Conservation (phyloP, 2,113 vertebrate species). For the Bubalus kerabau region DNA sequence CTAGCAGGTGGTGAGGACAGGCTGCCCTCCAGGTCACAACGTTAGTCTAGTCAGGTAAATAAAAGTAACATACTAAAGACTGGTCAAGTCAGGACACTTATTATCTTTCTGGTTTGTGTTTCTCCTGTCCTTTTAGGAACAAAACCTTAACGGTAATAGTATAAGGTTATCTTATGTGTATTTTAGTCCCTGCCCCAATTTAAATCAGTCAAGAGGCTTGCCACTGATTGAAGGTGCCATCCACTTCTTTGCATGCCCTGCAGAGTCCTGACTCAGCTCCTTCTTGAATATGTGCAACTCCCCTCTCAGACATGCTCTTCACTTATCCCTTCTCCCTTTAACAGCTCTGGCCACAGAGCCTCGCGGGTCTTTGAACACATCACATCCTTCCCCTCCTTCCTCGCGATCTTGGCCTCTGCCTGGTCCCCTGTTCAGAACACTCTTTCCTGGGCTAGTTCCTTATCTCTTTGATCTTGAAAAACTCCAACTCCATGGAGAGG, state of each 20-base stretch:
- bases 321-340: background rate
- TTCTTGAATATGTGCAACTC: accelerated
- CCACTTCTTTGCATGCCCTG: too few relatives aligned
- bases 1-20: constrained; percentile 1
- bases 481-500: background rate
- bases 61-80: background rate
- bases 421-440: background rate
- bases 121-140: background rate
- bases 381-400: background rate
- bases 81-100: background rate
- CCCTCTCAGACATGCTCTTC: accelerated
- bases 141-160: background rate
- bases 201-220: background rate
- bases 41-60: constrained; percentile 42
- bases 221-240: background rate
- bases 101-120: background rate
- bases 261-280: background rate
- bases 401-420: background rate
- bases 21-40: background rate
- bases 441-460: background rate
- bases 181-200: background rate
- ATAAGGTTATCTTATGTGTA: background rate
- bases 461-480: background rate
- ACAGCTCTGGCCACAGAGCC: background rate
- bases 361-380: background rate